Percentiles rank a stretch among this genome's conserved stretches.
phyloP scores from a whole-genome alignment of 2,113 vertebrate genomes.

The Lophotis ruficrista region DNA sequence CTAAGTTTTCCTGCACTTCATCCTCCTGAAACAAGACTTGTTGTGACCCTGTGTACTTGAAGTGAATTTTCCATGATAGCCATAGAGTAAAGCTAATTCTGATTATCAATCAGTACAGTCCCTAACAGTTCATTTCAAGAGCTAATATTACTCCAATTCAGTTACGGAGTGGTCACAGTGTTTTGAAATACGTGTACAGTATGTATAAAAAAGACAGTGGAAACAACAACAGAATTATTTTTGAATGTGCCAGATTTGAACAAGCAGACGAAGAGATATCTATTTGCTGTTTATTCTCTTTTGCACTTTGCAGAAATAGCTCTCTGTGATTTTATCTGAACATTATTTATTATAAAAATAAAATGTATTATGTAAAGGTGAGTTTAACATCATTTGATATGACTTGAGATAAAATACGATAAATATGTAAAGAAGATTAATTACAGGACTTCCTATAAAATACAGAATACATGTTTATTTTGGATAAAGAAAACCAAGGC shows the following conservation, averaged over 20 bases:
- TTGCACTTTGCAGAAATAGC: not conserved
- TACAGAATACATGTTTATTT: conserved; percentile 23
- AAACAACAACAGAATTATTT: not conserved
- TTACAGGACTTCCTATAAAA: conserved; percentile 47
- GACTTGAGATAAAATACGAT: conserved; percentile 50
- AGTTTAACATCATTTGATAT: conserved; percentile 46
- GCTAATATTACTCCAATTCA: conserved; percentile 10
- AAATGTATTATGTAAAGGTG: conserved; percentile 36
- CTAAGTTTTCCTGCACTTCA: not conserved
- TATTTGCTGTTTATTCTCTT: not conserved
- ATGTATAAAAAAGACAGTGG: conserved; percentile 9
- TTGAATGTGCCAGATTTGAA: not conserved
- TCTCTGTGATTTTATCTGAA: conserved; percentile 21
- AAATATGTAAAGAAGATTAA: conserved; percentile 64
- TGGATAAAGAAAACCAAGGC: conserved; percentile 15
- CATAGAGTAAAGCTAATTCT: not conserved
- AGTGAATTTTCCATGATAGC: not conserved
- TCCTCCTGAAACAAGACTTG: not conserved
- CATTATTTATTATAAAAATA: conserved; percentile 46
- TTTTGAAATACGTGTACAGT: not conserved
- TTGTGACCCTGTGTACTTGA: not conserved
- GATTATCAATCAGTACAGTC: conserved; percentile 30
- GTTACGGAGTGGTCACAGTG: conserved; percentile 7
- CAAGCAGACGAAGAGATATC: not conserved
- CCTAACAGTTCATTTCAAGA: not conserved